A percentile compares a stretch with the other conserved stretches of the same genome.
phyloP scores from a whole-genome alignment of 2,113 vertebrate species.

The Nestor notabilis region DNA sequence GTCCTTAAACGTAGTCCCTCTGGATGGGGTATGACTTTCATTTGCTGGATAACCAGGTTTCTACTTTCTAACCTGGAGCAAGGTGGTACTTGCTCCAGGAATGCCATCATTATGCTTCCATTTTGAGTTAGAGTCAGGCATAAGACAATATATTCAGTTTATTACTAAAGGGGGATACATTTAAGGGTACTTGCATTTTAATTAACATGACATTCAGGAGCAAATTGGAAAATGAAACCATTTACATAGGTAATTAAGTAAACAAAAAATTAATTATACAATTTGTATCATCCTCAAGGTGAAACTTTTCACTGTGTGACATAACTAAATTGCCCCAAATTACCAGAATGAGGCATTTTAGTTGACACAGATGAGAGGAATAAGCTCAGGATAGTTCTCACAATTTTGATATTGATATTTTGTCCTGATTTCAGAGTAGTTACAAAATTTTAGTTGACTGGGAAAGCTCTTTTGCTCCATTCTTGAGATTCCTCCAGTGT shows the following conservation, averaged over 20 bases:
- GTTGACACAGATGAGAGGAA: neutral
- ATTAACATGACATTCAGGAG: neutral
- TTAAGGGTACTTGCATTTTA: neutral
- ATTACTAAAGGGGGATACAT: neutral
- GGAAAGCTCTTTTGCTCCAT: neutral
- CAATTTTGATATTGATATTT: neutral
- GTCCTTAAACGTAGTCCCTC: neutral
- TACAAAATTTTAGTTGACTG: neutral
- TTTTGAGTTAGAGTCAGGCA: neutral
- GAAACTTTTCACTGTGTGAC: neutral
- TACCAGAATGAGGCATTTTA: neutral
- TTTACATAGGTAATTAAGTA: neutral
- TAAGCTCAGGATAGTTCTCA: neutral
- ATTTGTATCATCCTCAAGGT: neutral
- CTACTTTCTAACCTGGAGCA: neutral
- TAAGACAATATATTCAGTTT: neutral
- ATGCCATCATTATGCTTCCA: neutral
- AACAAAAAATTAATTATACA: neutral
- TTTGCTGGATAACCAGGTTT: neutral
- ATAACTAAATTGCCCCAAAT: neutral
- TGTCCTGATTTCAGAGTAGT: neutral
- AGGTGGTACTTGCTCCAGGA: neutral
- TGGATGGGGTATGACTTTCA: neutral
- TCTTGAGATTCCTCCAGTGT: neutral
- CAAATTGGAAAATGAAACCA: neutral